Percentiles rank a stretch among this genome's conserved stretches.
These are phyloP conservation scores for Apus apus DNA, from an alignment of 2,113 vertebrate genomes.

Conservation along the genomic window DNA sequence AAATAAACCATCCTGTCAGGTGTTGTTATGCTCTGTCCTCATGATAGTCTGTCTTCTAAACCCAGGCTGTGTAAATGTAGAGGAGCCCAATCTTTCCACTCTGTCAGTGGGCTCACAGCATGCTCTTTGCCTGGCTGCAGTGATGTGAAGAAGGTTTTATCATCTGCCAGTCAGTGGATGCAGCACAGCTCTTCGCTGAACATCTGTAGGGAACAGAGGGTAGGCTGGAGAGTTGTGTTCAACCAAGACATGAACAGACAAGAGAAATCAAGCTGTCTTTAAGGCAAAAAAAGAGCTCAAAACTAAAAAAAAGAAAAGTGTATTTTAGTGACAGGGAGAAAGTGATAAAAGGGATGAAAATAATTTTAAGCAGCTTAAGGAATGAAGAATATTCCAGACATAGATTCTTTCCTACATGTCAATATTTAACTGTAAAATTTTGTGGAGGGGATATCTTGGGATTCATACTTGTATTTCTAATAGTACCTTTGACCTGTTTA, in stretches of 20 bases:
- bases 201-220: neutral
- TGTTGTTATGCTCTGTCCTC: neutral
- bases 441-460: neutral
- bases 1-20: neutral
- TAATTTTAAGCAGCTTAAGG: neutral
- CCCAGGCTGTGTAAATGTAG: fast-evolving
- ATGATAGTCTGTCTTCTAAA: neutral
- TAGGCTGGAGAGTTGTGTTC: neutral
- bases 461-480: neutral
- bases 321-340: neutral
- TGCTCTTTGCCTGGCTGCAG: neutral
- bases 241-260: neutral
- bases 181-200: neutral
- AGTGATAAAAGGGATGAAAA: neutral
- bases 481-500: neutral
- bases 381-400: neutral
- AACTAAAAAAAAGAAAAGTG: neutral
- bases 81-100: fast-evolving
- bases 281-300: neutral
- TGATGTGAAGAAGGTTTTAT: neutral
- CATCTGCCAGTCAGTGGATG: neutral
- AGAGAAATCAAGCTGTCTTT: neutral
- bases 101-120: neutral
- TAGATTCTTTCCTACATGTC: neutral
- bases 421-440: neutral